Evolutionary conservation across 2,113 vertebrate genomes (phyloP).

Genomic region (Mobula birostris): DNA sequence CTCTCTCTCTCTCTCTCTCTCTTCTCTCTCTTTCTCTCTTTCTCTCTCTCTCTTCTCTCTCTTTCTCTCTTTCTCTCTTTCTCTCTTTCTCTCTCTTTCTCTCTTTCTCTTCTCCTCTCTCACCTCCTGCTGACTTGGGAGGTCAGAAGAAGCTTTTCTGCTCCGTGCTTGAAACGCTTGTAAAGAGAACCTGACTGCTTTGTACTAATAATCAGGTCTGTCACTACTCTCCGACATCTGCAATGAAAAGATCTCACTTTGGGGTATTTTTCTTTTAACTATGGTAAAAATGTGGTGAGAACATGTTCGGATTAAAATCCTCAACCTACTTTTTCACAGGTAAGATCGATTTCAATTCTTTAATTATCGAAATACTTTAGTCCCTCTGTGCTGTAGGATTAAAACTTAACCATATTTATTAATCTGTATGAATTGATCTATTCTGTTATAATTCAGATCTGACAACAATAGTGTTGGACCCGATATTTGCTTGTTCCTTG

Average conservation of each 20-base stretch:
- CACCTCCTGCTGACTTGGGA: constrained; percentile 11
- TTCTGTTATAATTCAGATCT: not conserved
- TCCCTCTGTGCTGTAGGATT: not conserved
- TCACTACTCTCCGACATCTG: not conserved
- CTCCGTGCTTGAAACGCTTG: not conserved
- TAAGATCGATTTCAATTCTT: not conserved
- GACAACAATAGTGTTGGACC: not conserved
- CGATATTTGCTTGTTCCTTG: not conserved
- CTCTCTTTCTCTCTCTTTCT: too few relatives aligned
- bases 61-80: too few relatives aligned
- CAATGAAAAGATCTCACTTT: not conserved
- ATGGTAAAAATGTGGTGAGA: not conserved
- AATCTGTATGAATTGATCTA: too few relatives aligned
- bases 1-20: not conserved
- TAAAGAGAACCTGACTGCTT: not conserved
- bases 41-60: too few relatives aligned
- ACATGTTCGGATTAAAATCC: constrained; percentile 35
- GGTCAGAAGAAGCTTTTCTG: not conserved
- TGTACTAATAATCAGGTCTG: not conserved
- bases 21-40: too few relatives aligned
- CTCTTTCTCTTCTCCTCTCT: not conserved
- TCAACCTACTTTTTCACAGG: constrained; percentile 30
- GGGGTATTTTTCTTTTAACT: not conserved
- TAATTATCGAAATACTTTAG: not conserved
- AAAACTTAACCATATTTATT: not conserved